Base-by-base conservation (phyloP, 2,797 vertebrate genomes). In the Paratrypauchen microcephalus region DNA sequence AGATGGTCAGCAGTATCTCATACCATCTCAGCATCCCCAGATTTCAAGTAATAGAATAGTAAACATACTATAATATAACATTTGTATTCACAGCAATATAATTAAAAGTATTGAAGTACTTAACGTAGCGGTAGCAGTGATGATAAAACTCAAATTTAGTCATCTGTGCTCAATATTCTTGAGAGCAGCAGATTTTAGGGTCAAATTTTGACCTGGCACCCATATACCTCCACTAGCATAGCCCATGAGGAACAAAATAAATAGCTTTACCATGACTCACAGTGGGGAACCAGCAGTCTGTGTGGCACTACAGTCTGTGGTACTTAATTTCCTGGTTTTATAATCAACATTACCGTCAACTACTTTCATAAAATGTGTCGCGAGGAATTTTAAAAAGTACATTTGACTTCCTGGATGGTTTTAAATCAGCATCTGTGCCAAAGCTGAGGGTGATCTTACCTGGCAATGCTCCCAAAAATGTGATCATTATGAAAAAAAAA, bases 381-480 rank as follows among this genome's bases (percentile, higher is more conserved):
- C 52, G 13, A 48, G 54, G 39, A 45, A 63, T 3, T 36, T 13
- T 41, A 41, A 41, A 13, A 41, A 41, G 12, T 41, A 41, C 11
- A 41, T 9, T 23, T 54, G 28, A 30, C 45, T 77, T 72, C 57
- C 23, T 52, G 16, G 16, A 70, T 74, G 77, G 77, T 75, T 79
- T 81, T 80, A 79, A 87, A 81, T 72, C 73, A 76, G 74, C 70
- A 78, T 79, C 77, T 80, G 79, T 78, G 84, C 76, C 78, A 73
- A 77, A 76, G 72, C 77, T 76, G 71, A 68, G 66, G 69, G 72
- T 71, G 76, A 82, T 81, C 72, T 80, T 63, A 60, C 73, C 67
- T 90, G 87, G 84, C 87, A 85, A 74, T 67, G 76, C 81, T 88
- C 83, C 80, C 58, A n/a, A 77, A 78, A 82, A 65, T 75, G 71